Evolutionary conservation across 2,113 vertebrate genomes (phyloP).

Genomic region (Rhea americana): DNA sequence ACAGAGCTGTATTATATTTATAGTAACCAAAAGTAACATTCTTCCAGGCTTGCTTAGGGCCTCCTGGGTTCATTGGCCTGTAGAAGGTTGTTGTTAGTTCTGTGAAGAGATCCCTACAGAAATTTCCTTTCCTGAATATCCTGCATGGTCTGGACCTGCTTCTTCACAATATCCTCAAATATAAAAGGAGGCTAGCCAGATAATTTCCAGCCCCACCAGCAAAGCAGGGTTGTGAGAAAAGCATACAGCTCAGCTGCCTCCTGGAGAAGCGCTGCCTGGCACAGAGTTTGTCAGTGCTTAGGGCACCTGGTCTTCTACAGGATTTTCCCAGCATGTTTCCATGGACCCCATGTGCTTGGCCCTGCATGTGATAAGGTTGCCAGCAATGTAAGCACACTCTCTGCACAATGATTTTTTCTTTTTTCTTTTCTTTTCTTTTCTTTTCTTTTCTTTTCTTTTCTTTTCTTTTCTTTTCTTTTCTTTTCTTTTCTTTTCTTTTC

Average conservation of each 20-base stretch:
- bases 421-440: background rate
- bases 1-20: background rate
- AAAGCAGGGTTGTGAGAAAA: background rate
- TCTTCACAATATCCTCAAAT: background rate
- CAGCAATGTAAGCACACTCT: background rate
- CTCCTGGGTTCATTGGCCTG: background rate
- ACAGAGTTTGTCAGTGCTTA: background rate
- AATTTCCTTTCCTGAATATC: background rate
- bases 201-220: background rate
- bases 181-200: background rate
- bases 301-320: background rate
- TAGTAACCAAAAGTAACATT: background rate
- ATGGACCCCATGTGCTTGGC: background rate
- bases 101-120: background rate
- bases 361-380: background rate
- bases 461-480: background rate
- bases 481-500: background rate
- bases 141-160: background rate
- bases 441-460: background rate
- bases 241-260: background rate
- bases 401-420: background rate
- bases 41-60: background rate
- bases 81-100: background rate
- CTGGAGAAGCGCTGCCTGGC: background rate
- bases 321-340: slow-evolving; percentile 28